A percentile compares a stretch with the other conserved stretches of the same genome.
These are phyloP conservation scores for Ophion costatus DNA, from an alignment of 2,888 invertebrate genomes.

Conservation along the genomic window DNA sequence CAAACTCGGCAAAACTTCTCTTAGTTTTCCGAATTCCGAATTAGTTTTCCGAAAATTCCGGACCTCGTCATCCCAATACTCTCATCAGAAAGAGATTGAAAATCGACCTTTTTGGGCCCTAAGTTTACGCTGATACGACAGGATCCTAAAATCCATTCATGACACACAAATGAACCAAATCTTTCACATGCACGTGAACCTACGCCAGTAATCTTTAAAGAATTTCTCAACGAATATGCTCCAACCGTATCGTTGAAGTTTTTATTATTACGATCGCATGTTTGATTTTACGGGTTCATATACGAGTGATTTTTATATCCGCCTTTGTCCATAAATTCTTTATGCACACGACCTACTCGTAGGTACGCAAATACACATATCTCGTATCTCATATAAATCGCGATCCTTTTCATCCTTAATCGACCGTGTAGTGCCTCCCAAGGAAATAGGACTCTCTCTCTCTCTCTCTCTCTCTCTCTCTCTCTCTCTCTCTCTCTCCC, in stretches of 20 bases:
- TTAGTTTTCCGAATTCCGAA: no score
- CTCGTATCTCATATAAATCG: slow-evolving; percentile 40
- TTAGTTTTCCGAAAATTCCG: no score
- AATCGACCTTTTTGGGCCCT: no score
- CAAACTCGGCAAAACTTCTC: no score
- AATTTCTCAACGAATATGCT: neutral
- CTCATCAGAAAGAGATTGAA: no score
- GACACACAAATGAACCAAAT: no score
- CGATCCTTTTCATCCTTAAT: slow-evolving; percentile 38
- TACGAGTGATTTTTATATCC: slow-evolving; percentile 9
- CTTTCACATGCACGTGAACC: no score
- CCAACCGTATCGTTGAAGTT: neutral
- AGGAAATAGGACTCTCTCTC: slow-evolving; percentile 6
- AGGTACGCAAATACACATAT: slow-evolving; percentile 2
- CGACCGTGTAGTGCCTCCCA: slow-evolving; percentile 11
- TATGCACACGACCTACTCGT: slow-evolving; percentile 8
- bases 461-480: no score
- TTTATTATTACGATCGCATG: neutral
- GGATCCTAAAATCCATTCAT: no score
- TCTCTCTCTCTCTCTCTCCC: neutral
- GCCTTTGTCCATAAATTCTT: slow-evolving; percentile 25
- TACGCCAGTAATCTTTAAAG: neutral
- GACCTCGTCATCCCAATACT: no score
- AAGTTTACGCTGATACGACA: no score
- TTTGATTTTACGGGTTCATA: slow-evolving; percentile 11